phyloP scores from a whole-genome alignment of 2,888 invertebrate species.

The Melinaea menophilus region DNA sequence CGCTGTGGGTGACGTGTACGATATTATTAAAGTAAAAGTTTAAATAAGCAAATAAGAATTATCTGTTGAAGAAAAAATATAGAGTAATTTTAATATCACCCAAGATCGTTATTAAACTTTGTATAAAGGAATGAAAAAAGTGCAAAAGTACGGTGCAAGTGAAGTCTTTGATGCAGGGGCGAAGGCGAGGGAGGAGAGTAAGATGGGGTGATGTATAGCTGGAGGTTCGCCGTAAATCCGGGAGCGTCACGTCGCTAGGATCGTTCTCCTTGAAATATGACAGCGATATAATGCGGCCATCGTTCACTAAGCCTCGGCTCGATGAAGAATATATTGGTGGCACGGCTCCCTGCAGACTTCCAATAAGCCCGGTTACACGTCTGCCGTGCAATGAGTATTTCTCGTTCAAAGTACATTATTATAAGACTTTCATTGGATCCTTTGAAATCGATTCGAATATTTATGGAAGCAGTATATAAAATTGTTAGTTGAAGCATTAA shows the following conservation, averaged over 20 bases:
- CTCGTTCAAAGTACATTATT: neutral
- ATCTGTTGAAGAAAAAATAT: slow-evolving; percentile 29
- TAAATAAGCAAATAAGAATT: neutral
- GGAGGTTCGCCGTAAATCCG: slow-evolving; percentile 35
- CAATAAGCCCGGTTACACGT: slow-evolving; percentile 16
- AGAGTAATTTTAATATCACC: slow-evolving; percentile 69
- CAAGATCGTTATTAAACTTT: slow-evolving; percentile 58
- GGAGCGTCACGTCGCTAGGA: slow-evolving; percentile 60
- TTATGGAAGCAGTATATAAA: too few relatives aligned
- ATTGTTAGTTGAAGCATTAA: too few relatives aligned
- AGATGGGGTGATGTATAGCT: slow-evolving; percentile 41
- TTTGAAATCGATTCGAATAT: too few relatives aligned
- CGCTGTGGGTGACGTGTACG: too few relatives aligned
- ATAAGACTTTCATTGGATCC: too few relatives aligned
- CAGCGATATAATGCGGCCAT: slow-evolving; percentile 60
- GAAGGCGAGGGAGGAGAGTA: slow-evolving; percentile 13
- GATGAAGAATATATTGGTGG: slow-evolving; percentile 66
- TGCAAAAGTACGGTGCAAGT: slow-evolving; percentile 53
- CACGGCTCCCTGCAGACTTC: slow-evolving; percentile 29
- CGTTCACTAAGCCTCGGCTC: slow-evolving; percentile 60
- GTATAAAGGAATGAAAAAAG: slow-evolving; percentile 44
- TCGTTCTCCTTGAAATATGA: slow-evolving; percentile 67
- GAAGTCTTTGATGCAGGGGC: slow-evolving; percentile 39
- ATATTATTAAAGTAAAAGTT: neutral
- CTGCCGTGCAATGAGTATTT: slow-evolving; percentile 3